Evolutionary conservation across 2,113 vertebrate genomes (phyloP).

Genomic region (Leptobrachium leishanense): DNA sequence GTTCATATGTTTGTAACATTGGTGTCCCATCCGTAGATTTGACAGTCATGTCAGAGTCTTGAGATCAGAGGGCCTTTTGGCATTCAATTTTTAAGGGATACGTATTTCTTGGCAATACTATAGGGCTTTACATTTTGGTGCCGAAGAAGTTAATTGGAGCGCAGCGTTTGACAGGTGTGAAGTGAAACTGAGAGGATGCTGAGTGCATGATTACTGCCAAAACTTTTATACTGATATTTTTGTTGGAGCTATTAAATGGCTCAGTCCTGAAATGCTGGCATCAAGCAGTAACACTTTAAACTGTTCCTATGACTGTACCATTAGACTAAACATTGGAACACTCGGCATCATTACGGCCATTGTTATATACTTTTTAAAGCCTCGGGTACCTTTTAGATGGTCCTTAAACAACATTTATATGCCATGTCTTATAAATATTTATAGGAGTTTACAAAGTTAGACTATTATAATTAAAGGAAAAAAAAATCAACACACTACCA

Average conservation of each 20-base stretch:
- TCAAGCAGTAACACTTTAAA: constrained; percentile 29
- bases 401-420: not conserved
- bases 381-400: not conserved
- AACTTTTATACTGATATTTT: constrained; percentile 39
- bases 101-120: too few relatives aligned
- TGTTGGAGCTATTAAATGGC: constrained; percentile 37
- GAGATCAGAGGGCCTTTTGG: too few relatives aligned
- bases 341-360: constrained; percentile 19
- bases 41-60: too few relatives aligned
- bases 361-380: constrained; percentile 35
- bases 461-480: not conserved
- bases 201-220: constrained; percentile 26
- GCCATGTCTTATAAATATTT: constrained; percentile 11
- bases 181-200: constrained; percentile 42
- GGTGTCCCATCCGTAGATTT: too few relatives aligned
- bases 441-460: not conserved
- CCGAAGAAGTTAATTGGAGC: constrained; percentile 26
- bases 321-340: constrained; percentile 40
- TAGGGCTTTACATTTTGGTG: too few relatives aligned
- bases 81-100: too few relatives aligned
- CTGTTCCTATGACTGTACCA: constrained; percentile 11
- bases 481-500: not conserved
- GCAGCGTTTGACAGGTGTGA: constrained; percentile 39
- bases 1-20: too few relatives aligned
- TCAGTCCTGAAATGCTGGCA: constrained; percentile 35